These are phyloP conservation scores for Pandion haliaetus DNA, from an alignment of 2,113 vertebrate species.

Conservation along the genomic window DNA sequence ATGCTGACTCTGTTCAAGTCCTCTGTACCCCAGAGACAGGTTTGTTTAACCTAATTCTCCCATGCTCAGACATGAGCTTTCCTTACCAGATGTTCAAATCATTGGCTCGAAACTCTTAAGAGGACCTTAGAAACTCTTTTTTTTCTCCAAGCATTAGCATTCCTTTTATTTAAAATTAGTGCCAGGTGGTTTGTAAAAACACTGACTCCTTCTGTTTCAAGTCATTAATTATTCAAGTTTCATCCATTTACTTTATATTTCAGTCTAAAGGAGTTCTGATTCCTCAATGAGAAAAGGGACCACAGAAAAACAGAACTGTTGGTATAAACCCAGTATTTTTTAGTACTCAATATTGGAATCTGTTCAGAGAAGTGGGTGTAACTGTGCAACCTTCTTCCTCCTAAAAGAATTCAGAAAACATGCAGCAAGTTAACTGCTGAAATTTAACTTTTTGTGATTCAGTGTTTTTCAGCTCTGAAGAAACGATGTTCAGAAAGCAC, in stretches of 20 bases:
- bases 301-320: not conserved
- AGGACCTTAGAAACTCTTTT: not conserved
- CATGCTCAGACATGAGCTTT: not conserved
- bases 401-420: not conserved
- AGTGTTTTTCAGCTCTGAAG: not conserved
- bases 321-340: not conserved
- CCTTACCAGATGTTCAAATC: conserved; percentile 41
- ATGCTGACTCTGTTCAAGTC: conserved; percentile 6
- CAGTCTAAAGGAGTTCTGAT: conserved; percentile 27
- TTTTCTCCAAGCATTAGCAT: not conserved
- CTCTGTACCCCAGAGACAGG: not conserved
- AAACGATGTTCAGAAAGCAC: not conserved
- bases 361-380: not conserved
- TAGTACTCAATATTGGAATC: not conserved
- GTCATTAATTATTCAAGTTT: conserved; percentile 63
- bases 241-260: conserved; percentile 40
- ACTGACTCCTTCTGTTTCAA: conserved; percentile 16
- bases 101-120: conserved; percentile 26
- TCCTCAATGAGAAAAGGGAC: not conserved
- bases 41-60: conserved; percentile 22
- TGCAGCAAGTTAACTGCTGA: not conserved
- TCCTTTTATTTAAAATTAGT: conserved; percentile 56
- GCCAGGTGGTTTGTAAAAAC: conserved; percentile 45
- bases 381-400: not conserved
- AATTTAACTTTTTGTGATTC: not conserved